Percentiles rank a stretch among this genome's conserved stretches.
Conservation (phyloP, 1,140 invertebrate species). For the Sitodiplosis mosellana region DNA sequence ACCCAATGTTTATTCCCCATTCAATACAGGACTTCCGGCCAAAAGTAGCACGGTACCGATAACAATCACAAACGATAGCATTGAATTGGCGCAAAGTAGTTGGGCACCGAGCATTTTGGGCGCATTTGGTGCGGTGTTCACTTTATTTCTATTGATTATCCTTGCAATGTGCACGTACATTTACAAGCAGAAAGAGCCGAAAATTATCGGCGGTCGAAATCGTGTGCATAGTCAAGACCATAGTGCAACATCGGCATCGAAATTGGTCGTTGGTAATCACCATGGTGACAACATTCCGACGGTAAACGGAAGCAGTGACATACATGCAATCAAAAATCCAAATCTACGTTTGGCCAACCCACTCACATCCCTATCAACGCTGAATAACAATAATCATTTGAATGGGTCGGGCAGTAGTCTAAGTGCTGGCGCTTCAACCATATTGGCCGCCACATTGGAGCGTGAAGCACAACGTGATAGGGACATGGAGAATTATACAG, state of each 20-base stretch:
- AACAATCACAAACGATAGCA: conserved; percentile 20
- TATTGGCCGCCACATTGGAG: conserved; percentile 20
- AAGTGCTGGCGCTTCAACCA: conserved; percentile 29
- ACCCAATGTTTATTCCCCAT: too few species aligned
- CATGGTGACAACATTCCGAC: background rate
- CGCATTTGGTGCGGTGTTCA: conserved; percentile 19
- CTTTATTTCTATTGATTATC: conserved; percentile 19
- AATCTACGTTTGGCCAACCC: background rate
- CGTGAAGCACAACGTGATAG: conserved; percentile 15
- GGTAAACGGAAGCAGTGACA: background rate
- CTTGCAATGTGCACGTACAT: conserved; percentile 20
- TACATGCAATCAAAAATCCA: background rate
- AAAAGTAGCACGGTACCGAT: conserved; percentile 22
- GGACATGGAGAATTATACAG: conserved; percentile 22
- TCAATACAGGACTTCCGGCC: conserved; percentile 13
- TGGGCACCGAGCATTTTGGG: conserved; percentile 18
- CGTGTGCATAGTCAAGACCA: conserved; percentile 18
- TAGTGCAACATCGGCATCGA: conserved; percentile 20
- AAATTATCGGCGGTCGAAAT: conserved; percentile 13
- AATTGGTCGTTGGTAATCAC: conserved; percentile 11
- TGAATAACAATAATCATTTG: conserved; percentile 14
- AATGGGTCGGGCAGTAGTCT: conserved; percentile 29
- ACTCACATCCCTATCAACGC: background rate
- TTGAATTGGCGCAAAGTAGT: conserved; percentile 16
- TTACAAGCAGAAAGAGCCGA: conserved; percentile 16